Conservation (phyloP, 2,797 vertebrate genomes). For the Oreortyx pictus region DNA sequence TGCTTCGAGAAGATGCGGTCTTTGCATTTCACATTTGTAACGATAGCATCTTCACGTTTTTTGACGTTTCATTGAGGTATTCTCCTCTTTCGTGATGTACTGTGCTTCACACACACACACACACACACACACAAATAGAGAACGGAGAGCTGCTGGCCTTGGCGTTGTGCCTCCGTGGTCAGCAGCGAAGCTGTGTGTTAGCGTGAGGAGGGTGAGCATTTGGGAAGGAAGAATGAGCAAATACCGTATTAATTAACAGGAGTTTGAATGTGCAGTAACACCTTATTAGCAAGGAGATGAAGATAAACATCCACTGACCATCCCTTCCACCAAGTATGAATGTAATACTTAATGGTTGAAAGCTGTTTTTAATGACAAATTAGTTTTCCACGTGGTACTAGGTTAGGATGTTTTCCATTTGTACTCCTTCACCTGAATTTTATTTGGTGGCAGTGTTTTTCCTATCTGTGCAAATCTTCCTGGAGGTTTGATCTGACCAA, state of each 20-base stretch:
- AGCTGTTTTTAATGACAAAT: neutral
- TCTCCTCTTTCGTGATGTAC: neutral
- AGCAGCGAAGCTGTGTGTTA: neutral
- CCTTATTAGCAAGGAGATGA: neutral
- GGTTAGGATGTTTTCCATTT: neutral
- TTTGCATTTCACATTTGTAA: neutral
- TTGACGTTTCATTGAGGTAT: neutral
- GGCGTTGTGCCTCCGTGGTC: neutral
- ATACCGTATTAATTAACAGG: neutral
- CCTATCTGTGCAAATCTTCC: neutral
- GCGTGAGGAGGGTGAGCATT: neutral
- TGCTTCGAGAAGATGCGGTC: neutral
- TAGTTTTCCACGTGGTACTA: accelerated
- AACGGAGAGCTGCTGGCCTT: neutral
- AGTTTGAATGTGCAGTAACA: neutral
- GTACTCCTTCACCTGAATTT: neutral
- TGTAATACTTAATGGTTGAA: neutral
- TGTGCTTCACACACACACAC: neutral
- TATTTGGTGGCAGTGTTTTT: neutral
- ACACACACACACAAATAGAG: accelerated
- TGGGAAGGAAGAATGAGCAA: neutral
- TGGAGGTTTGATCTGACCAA: neutral
- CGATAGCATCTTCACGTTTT: neutral
- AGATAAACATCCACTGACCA: neutral
- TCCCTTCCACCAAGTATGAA: neutral